Percentiles rank a stretch among this genome's conserved stretches.
These are phyloP conservation scores for Halcyon leucocephala DNA, from an alignment of 2,797 vertebrate genomes.

Conservation along the genomic window DNA sequence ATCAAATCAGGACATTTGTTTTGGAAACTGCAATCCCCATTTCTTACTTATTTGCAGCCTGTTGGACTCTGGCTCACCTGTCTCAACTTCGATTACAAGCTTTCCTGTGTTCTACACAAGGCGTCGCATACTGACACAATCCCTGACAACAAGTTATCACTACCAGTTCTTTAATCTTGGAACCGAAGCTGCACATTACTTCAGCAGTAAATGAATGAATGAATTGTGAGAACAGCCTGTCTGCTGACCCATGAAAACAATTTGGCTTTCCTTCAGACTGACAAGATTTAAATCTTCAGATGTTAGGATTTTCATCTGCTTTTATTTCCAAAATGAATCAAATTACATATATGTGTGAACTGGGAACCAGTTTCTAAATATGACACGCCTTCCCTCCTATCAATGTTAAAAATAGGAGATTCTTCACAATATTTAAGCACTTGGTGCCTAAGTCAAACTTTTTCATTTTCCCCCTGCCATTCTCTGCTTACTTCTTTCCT, in stretches of 20 bases:
- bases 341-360: not conserved
- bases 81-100: not conserved
- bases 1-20: not conserved
- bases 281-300: conserved; percentile 32
- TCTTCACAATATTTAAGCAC: not conserved
- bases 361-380: not conserved
- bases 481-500: not conserved
- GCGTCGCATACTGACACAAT: not conserved
- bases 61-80: not conserved
- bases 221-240: conserved; percentile 15
- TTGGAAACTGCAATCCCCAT: not conserved
- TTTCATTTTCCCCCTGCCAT: not conserved
- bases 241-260: conserved; percentile 52
- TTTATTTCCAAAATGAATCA: conserved; percentile 32
- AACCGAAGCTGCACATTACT: conserved; percentile 9
- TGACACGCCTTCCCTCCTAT: not conserved
- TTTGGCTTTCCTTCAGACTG: conserved; percentile 1
- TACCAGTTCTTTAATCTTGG: conserved; percentile 22
- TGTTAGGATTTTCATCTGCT: conserved; percentile 12
- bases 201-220: conserved; percentile 29
- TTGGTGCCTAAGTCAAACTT: not conserved
- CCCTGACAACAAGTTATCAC: not conserved
- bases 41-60: not conserved
- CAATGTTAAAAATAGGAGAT: not conserved
- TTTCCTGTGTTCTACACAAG: not conserved